A percentile compares a stretch with the other conserved stretches of the same genome.
Evolutionary conservation across 2,113 vertebrate species (phyloP).

Genomic region (Heloderma charlesbogerti): DNA sequence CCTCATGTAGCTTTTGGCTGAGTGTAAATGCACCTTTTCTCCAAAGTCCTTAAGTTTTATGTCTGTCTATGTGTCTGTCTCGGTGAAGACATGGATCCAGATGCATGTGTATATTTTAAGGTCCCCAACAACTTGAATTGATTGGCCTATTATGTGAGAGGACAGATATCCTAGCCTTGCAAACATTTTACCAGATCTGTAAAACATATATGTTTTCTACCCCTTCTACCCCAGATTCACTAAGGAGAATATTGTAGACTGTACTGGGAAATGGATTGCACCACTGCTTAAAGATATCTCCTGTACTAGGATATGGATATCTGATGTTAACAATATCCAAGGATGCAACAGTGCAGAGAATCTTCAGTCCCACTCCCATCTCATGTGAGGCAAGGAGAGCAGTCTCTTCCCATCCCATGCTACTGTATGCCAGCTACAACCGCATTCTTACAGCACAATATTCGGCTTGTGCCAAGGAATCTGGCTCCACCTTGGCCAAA

Average conservation of each 20-base stretch:
- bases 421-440: neutral
- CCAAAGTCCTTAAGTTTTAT: constrained; percentile 29
- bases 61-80: neutral
- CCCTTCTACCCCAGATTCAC: neutral
- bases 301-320: neutral
- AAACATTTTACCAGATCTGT: constrained; percentile 33
- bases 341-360: neutral
- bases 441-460: neutral
- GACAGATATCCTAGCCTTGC: neutral
- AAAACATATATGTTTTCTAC: neutral
- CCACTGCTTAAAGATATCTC: neutral
- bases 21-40: constrained; percentile 49
- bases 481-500: neutral
- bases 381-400: neutral
- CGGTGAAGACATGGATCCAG: neutral
- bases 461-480: neutral
- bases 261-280: neutral
- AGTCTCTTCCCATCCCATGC: neutral
- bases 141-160: constrained; percentile 49
- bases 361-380: neutral
- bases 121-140: constrained; percentile 46
- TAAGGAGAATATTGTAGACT: neutral
- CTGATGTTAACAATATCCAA: neutral
- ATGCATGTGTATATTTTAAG: constrained; percentile 9
- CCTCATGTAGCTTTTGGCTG: constrained; percentile 64